Base-by-base conservation (phyloP, 2,888 invertebrate genomes). In the Mesorhabditis sp. region DNA sequence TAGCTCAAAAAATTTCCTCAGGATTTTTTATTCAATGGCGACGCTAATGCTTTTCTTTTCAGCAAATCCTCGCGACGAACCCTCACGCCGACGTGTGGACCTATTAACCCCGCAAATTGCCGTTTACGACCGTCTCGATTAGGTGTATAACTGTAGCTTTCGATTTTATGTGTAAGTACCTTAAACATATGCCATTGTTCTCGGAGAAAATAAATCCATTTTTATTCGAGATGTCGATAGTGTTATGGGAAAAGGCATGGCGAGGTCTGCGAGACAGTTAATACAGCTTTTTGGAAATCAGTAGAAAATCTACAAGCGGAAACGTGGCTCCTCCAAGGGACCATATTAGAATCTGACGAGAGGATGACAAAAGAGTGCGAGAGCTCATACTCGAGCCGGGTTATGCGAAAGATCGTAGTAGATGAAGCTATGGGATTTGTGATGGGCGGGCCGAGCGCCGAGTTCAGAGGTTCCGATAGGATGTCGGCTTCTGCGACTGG, bases 391-490 rank as follows among this genome's bases (percentile, higher is more conserved):
- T 13, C 10, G n/a, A 2, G 58, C 58, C n/a, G 58, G n/a, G n/a
- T 50, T 10, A 50, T 50, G 58, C 58, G 58, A 50, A 50, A 50
- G 58, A n/a, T 50, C 58, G 58, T 50, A 50, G n/a, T 50, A 50
- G n/a, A 50, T 50, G 58, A 50, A 50, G 58, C 58, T 50, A n/a
- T 50, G 58, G 58, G 58, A 50, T 50, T n/a, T 50, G n/a, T 50
- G 58, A 13, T 50, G 10, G n/a, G 58, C 1, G 28, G 28, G 28
- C 28, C 28, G 28, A 28, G 28, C 28, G 28, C n/a, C n/a, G 7
- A 13, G 10, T 13, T 50, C 58, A 50, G n/a, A 50, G 58, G n/a
- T 50, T 50, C 58, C 58, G 58, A 50, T 50, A 50, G n/a, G 58
- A 50, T 50, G n/a, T 10, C 58, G 58, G 7, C n/a, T 50, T n/a